A percentile compares a stretch with the other conserved stretches of the same genome.
Evolutionary conservation across 2,113 vertebrate species (phyloP).

Genomic region (Lonchura striata): DNA sequence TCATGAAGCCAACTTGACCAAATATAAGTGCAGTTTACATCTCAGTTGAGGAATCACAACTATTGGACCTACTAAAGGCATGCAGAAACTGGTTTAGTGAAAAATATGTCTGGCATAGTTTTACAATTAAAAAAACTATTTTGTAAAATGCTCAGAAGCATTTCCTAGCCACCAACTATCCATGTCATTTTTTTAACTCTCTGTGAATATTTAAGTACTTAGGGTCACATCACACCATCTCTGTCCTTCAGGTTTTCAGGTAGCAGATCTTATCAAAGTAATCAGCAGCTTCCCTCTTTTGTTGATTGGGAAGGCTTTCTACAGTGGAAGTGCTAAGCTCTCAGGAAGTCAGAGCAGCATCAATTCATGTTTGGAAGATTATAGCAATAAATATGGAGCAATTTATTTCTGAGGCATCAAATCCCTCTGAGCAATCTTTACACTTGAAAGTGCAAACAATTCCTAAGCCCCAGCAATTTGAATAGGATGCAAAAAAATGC

Average conservation of each 20-base stretch:
- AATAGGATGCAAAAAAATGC: neutral
- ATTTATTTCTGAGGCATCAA: neutral
- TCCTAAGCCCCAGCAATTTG: neutral
- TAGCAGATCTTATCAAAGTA: neutral
- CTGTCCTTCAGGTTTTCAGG: neutral
- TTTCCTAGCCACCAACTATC: neutral
- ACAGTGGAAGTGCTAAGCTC: neutral
- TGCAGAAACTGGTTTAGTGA: neutral
- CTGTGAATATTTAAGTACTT: neutral
- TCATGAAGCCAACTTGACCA: neutral
- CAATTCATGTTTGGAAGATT: neutral
- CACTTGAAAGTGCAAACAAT: conserved; percentile 1
- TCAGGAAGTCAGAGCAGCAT: neutral
- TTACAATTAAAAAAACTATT: neutral
- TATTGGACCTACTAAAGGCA: neutral
- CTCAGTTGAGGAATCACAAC: neutral
- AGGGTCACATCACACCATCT: neutral
- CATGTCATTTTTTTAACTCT: neutral
- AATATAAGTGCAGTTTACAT: neutral
- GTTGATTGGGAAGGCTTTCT: neutral
- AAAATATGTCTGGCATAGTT: neutral
- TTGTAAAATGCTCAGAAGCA: neutral
- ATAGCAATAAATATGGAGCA: neutral
- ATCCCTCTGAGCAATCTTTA: neutral
- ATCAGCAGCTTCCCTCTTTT: neutral